These are phyloP conservation scores for Catamblyrhynchus diadema DNA, from an alignment of 2,797 vertebrate genomes.

Conservation along the genomic window DNA sequence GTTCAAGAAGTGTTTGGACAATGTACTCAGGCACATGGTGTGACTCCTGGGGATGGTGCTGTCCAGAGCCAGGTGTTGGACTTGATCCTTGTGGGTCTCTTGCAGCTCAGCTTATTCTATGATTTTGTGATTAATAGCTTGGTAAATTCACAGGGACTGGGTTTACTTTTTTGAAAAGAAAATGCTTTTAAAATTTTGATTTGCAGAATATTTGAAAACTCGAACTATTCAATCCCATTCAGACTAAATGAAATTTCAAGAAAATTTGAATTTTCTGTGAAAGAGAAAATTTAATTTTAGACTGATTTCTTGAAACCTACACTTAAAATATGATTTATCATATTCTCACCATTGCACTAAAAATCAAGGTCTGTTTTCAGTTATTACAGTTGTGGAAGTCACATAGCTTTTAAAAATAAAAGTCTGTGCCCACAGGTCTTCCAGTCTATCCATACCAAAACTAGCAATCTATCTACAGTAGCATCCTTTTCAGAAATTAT, in stretches of 20 bases:
- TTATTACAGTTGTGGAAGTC: background rate
- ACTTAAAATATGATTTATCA: background rate
- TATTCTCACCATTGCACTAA: background rate
- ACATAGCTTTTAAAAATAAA: background rate
- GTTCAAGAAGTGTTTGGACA: background rate
- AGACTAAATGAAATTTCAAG: background rate
- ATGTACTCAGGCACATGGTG: background rate
- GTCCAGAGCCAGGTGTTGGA: background rate
- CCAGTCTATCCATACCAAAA: background rate
- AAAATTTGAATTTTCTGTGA: background rate
- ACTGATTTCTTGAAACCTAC: background rate
- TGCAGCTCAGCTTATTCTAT: background rate
- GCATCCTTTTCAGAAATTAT: background rate
- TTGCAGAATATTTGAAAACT: background rate
- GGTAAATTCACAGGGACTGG: background rate
- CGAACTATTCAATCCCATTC: background rate
- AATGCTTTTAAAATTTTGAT: background rate
- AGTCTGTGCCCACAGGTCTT: background rate
- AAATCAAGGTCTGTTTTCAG: background rate
- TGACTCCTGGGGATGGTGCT: background rate
- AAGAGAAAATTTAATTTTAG: background rate
- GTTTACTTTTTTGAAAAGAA: background rate
- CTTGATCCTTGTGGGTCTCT: background rate
- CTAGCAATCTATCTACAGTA: background rate
- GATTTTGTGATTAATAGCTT: background rate